Conservation (phyloP, 2,113 vertebrate genomes). For the Protobothrops flavoviridis region DNA sequence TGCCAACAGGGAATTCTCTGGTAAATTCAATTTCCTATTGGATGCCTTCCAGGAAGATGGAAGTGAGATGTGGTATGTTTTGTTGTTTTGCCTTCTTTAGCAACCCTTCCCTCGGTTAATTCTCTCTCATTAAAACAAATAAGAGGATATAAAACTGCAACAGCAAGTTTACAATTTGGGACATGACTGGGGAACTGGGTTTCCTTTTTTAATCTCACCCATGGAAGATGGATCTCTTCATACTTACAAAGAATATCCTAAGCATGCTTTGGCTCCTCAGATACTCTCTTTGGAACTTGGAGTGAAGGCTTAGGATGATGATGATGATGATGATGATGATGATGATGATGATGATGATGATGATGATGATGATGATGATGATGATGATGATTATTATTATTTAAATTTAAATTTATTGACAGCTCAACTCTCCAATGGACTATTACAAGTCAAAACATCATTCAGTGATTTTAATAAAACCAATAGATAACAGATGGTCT, state of each 20-base stretch:
- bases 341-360: not conserved
- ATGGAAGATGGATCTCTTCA: not conserved
- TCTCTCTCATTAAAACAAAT: not conserved
- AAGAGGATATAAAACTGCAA: not conserved
- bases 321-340: no score
- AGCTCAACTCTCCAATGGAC: no score
- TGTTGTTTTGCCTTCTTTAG: not conserved
- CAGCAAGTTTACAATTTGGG: not conserved
- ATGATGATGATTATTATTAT: no score
- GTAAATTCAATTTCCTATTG: not conserved
- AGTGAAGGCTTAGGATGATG: not conserved
- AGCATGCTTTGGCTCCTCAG: not conserved
- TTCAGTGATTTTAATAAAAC: not conserved
- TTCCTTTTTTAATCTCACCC: not conserved
- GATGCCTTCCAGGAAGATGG: not conserved
- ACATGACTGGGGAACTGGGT: not conserved
- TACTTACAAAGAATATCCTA: not conserved
- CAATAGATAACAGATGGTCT: fast-evolving
- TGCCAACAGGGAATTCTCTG: not conserved
- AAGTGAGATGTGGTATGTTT: not conserved
- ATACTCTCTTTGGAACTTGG: not conserved
- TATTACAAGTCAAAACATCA: no score
- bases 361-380: not conserved
- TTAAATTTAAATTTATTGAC: no score
- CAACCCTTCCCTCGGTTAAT: not conserved